Evolutionary conservation across 2,888 invertebrate species (phyloP), one percentile per base, ranked within the genome.

Genomic region (Tetanocera ferruginea): DNA sequence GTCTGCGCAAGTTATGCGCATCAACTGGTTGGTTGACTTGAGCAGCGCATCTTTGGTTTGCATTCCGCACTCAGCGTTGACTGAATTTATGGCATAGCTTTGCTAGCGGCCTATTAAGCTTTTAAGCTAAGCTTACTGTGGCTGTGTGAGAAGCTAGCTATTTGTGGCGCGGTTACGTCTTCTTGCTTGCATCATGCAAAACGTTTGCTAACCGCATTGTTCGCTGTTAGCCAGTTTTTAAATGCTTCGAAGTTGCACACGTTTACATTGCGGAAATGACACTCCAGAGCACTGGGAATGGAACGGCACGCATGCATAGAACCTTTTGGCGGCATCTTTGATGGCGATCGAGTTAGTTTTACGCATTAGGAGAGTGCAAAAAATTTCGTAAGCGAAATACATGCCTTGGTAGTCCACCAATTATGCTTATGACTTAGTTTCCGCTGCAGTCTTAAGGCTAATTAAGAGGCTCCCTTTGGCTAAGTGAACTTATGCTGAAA

Each of bases 101-200:
- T 31, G 31, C 31, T n/a, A 5, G 34, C 64, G 37, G 64, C 34
- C 34, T 34, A 37, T 66, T 37, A 37, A 66, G 34, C 64, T 17
- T 66, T 34, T 31, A 34, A 34, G 64, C 31, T 19, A 28, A 31
- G 34, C 19, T 34, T 43, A 14, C 3, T 43, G 60, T 23, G 8
- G 1, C n/a, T n/a, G n/a, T 67, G 67, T n/a, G 34, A 34, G 34
- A 34, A 66, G n/a, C 66, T 5, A 28, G 23, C 49, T 49, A n/a
- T 49, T 23, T 67, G 37, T 19, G 43, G 37, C 23, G 69, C 23
- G 31, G 23, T 5, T 55, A 8, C 37, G 28, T 17, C 17, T 34
- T 17, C 17, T 34, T 37, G 49, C 28, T 73, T 70, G 52, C 70
- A 8, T 73, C 73, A 73, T 73, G 73, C 73, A 73, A 73, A 73